These are phyloP conservation scores for Tipula confusa DNA, from an alignment of 2,888 invertebrate species.

Conservation along the genomic window DNA sequence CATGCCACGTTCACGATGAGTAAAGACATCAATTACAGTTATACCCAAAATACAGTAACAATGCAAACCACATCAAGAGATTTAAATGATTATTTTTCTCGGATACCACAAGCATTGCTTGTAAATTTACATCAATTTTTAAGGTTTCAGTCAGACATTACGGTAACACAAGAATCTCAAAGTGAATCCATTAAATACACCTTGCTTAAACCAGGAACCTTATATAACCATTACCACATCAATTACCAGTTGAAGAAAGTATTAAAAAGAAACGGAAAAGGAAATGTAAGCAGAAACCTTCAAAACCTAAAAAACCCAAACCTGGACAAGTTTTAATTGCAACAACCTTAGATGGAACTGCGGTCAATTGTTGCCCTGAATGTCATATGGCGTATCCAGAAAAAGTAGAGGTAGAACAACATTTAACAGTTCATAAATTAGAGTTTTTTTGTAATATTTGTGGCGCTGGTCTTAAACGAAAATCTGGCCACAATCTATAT, in stretches of 20 bases:
- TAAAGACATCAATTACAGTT: too few species aligned
- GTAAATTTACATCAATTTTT: slow-evolving; percentile 60
- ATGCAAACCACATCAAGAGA: slow-evolving; percentile 46
- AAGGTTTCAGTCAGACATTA: slow-evolving; percentile 58
- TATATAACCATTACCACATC: slow-evolving; percentile 37
- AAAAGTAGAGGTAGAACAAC: slow-evolving; percentile 72
- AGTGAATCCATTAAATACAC: slow-evolving; percentile 43
- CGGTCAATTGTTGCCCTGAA: slow-evolving; percentile 73
- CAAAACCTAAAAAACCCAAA: slow-evolving; percentile 72
- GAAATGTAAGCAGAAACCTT: slow-evolving; percentile 75
- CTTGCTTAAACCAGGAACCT: slow-evolving; percentile 37
- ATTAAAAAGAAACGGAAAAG: slow-evolving; percentile 63
- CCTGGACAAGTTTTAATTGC: slow-evolving; percentile 77
- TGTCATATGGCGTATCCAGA: slow-evolving; percentile 79
- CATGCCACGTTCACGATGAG: too few species aligned
- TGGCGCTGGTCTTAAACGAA: slow-evolving; percentile 71
- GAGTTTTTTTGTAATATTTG: slow-evolving; percentile 76
- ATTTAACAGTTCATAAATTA: slow-evolving; percentile 72
- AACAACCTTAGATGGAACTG: slow-evolving; percentile 68
- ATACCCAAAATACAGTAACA: slow-evolving; percentile 45
- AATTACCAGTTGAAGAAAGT: slow-evolving; percentile 44
- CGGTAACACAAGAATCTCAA: slow-evolving; percentile 38
- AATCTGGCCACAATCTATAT: slow-evolving; percentile 75
- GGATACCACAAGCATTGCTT: slow-evolving; percentile 53
- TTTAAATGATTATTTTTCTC: slow-evolving; percentile 53